These are phyloP conservation scores for Gorilla gorilla DNA, from an alignment of 2,113 vertebrate genomes.

Conservation along the genomic window DNA sequence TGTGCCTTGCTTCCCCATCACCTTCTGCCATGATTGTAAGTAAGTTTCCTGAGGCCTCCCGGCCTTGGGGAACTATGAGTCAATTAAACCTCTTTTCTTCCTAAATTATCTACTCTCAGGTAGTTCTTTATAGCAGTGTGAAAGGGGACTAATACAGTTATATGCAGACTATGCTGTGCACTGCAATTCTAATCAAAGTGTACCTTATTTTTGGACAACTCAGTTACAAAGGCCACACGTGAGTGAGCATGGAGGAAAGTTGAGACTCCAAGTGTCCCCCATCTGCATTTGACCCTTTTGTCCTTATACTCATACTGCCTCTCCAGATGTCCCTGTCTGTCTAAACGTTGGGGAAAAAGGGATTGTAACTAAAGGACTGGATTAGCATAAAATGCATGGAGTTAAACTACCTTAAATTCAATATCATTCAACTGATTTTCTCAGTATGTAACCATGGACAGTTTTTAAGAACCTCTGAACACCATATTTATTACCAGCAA, in stretches of 20 bases:
- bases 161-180: accelerated
- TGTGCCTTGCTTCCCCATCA: too few relatives aligned
- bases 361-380: background rate
- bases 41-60: too few relatives aligned
- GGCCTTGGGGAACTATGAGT: too few relatives aligned
- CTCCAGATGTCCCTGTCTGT: background rate
- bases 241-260: background rate
- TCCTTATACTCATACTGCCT: background rate
- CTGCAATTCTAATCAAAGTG: background rate
- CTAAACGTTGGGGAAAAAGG: background rate
- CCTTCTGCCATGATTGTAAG: too few relatives aligned
- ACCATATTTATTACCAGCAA: background rate
- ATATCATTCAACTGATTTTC: background rate
- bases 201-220: background rate
- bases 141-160: background rate
- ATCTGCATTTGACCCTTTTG: background rate
- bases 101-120: too few relatives aligned
- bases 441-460: background rate
- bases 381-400: background rate
- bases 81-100: too few relatives aligned
- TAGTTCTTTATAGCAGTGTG: too few relatives aligned
- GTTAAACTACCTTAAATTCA: background rate
- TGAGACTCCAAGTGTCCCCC: background rate
- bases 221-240: background rate
- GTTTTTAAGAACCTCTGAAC: background rate